A percentile compares a stretch with the other conserved stretches of the same genome.
Evolutionary conservation across 2,113 vertebrate genomes (phyloP).

Genomic region (Lamprotornis superbus): DNA sequence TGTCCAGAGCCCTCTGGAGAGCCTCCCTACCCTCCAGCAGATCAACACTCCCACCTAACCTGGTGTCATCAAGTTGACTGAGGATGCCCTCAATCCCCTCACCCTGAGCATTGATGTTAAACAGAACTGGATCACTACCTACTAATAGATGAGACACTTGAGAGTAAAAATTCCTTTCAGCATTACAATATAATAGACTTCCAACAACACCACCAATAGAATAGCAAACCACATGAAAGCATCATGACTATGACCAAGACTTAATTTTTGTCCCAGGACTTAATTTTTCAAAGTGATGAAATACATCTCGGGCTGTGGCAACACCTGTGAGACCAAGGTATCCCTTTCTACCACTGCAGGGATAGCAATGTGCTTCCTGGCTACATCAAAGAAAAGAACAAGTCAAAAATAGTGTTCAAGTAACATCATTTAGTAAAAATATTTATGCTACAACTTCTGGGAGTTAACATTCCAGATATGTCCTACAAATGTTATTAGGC

Average conservation of each 20-base stretch:
- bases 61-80: neutral
- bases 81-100: fast-evolving
- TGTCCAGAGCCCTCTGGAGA: neutral
- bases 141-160: neutral
- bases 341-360: neutral
- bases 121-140: neutral
- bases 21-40: neutral
- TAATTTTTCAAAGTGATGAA: neutral
- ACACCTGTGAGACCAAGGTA: neutral
- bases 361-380: neutral
- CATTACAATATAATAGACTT: neutral
- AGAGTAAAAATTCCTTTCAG: neutral
- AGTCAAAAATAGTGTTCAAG: neutral
- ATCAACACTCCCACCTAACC: neutral
- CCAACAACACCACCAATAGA: neutral
- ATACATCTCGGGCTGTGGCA: neutral
- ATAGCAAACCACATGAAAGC: neutral
- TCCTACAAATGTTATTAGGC: neutral
- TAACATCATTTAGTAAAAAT: neutral
- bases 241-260: neutral
- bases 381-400: neutral
- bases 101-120: neutral
- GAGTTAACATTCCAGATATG: neutral
- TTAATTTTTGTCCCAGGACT: neutral
- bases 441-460: neutral